Conservation (phyloP, 2,888 invertebrate genomes). For the Ferrisia virgata region DNA sequence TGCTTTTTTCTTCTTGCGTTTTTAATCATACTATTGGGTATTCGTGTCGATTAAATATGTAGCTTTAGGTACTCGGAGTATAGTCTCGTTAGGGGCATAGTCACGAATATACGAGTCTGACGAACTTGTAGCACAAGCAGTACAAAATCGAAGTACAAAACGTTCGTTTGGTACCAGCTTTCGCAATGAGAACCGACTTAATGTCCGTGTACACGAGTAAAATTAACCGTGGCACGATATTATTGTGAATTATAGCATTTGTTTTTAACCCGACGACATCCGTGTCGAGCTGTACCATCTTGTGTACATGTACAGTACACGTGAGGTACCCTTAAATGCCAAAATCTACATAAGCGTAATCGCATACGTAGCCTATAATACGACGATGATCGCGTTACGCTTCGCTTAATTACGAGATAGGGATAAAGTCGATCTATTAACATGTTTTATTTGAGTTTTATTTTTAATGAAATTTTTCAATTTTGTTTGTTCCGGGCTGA, state of each 20-base stretch:
- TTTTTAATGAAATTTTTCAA: too few species aligned
- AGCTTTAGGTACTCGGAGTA: not conserved
- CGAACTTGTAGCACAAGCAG: not conserved
- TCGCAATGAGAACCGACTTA: slow-evolving; percentile 27
- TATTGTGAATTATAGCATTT: slow-evolving; percentile 23
- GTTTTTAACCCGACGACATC: slow-evolving; percentile 37
- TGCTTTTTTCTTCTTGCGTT: not conserved
- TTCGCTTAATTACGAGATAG: not conserved
- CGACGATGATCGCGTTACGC: slow-evolving; percentile 10
- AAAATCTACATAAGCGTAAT: not conserved
- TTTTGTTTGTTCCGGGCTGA: too few species aligned
- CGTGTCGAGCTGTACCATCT: slow-evolving; percentile 41
- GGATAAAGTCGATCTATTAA: not conserved
- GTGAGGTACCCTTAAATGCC: not conserved
- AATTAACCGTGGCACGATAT: slow-evolving; percentile 40
- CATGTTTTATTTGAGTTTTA: too few species aligned
- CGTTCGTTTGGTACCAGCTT: slow-evolving; percentile 1
- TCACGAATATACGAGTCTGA: not conserved
- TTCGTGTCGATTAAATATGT: slow-evolving; percentile 2
- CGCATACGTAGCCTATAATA: too few species aligned
- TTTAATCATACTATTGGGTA: not conserved
- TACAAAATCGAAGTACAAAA: not conserved
- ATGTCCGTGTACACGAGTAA: slow-evolving; percentile 25
- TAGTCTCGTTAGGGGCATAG: not conserved
- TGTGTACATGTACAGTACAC: not conserved